Percentiles rank a stretch among this genome's conserved stretches.
Conservation (phyloP, 2,888 invertebrate genomes). For the Hirtodrosophila confusa region DNA sequence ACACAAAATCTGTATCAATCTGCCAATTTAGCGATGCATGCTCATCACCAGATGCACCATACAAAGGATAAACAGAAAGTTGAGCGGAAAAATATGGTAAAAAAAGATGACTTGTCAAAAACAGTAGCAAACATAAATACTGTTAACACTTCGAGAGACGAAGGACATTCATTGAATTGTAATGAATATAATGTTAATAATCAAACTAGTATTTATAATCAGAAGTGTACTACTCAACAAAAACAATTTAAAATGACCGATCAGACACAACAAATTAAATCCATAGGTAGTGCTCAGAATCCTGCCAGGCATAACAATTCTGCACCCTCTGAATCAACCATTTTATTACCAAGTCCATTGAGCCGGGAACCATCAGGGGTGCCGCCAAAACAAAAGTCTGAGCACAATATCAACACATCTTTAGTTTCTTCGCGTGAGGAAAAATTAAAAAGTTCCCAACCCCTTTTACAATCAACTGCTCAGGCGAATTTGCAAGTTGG, state of each 20-base stretch:
- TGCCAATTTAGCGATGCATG: constrained; percentile 81
- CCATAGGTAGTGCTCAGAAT: constrained; percentile 61
- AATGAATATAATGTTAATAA: constrained; percentile 64
- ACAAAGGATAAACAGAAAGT: constrained; percentile 80
- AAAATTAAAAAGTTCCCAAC: constrained; percentile 63
- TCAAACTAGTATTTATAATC: constrained; percentile 59
- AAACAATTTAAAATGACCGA: constrained; percentile 59
- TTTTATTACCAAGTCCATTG: constrained; percentile 49
- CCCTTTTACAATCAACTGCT: constrained; percentile 37
- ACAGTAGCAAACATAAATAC: constrained; percentile 28
- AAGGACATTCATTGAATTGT: constrained; percentile 55
- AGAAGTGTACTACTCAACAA: constrained; percentile 63
- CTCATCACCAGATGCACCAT: constrained; percentile 82
- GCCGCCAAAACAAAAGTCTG: constrained; percentile 62
- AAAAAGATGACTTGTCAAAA: constrained; percentile 80
- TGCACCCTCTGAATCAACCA: constrained; percentile 47
- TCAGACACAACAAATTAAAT: constrained; percentile 70
- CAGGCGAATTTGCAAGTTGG: constrained; percentile 71
- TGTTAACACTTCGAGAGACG: constrained; percentile 48
- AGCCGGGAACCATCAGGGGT: constrained; percentile 39
- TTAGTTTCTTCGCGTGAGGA: constrained; percentile 55
- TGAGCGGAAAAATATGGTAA: constrained; percentile 76
- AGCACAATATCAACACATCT: constrained; percentile 63
- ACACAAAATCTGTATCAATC: constrained; percentile 83
- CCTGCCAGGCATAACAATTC: constrained; percentile 50